A percentile compares a stretch with the other conserved stretches of the same genome.
These are phyloP conservation scores for Eumeta japonica DNA, from an alignment of 1,140 invertebrate genomes.

Conservation along the genomic window DNA sequence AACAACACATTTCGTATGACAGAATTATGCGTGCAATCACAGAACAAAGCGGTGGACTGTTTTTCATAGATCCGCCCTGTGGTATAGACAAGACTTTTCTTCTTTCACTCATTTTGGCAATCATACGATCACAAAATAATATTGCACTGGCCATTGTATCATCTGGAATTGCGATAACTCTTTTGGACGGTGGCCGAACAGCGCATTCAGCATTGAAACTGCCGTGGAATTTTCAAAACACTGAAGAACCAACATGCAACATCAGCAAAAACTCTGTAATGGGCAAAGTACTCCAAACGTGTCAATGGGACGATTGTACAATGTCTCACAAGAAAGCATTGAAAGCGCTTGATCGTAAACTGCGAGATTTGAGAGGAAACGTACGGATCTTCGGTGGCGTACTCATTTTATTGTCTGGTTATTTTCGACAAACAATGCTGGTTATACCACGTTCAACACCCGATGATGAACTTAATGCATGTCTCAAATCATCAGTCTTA, in stretches of 20 bases:
- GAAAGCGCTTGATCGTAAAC: too few species aligned
- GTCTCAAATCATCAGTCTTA: too few species aligned
- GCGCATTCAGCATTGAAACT: slow-evolving; percentile 52
- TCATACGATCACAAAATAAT: slow-evolving; percentile 21
- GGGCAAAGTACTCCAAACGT: slow-evolving; percentile 19
- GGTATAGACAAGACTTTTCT: slow-evolving; percentile 23
- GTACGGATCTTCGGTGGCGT: too few species aligned
- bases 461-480: too few species aligned
- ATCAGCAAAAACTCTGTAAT: slow-evolving; percentile 12
- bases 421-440: too few species aligned
- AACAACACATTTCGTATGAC: too few species aligned
- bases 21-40: too few species aligned
- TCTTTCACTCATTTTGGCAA: slow-evolving; percentile 35
- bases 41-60: slow-evolving; percentile 24
- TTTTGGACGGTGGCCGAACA: slow-evolving; percentile 53
- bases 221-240: slow-evolving; percentile 23
- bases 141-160: slow-evolving; percentile 45
- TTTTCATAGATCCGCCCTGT: slow-evolving; percentile 45
- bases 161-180: slow-evolving; percentile 58
- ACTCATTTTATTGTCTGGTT: too few species aligned
- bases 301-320: slow-evolving; percentile 35
- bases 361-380: too few species aligned
- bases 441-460: too few species aligned
- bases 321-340: too few species aligned
- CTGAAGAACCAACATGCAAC: slow-evolving; percentile 15